A percentile compares a stretch with the other conserved stretches of the same genome.
These are phyloP conservation scores for Sciurus vulgaris DNA, from an alignment of 2,797 vertebrate species.

Conservation along the genomic window DNA sequence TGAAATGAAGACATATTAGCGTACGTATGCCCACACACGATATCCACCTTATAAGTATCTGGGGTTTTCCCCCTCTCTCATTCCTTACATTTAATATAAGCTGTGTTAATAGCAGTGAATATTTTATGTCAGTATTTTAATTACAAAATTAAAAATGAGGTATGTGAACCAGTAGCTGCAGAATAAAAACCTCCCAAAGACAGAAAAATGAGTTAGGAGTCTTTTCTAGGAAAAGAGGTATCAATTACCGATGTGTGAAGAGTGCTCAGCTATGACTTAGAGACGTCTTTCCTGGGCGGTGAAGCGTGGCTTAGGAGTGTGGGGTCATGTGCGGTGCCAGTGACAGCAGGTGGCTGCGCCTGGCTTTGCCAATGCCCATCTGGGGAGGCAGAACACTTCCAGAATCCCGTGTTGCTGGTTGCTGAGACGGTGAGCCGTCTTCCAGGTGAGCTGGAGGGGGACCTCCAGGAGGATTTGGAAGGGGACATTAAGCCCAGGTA, in stretches of 20 bases:
- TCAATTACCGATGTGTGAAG: neutral
- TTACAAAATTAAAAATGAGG: neutral
- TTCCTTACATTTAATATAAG: neutral
- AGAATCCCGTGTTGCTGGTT: neutral
- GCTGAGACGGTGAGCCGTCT: neutral
- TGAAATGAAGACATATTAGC: neutral
- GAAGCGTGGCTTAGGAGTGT: no score
- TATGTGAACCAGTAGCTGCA: neutral
- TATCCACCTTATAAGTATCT: neutral
- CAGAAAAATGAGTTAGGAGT: no score
- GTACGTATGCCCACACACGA: neutral
- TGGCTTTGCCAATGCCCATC: neutral
- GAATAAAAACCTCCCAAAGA: neutral
- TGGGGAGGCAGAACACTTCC: neutral
- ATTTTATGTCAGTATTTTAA: neutral
- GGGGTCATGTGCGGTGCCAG: no score
- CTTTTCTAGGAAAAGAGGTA: neutral
- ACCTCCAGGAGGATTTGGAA: neutral
- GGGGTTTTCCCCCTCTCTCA: neutral
- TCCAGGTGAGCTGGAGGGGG: no score
- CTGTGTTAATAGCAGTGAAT: neutral
- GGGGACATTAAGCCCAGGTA: neutral
- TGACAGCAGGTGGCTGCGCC: neutral
- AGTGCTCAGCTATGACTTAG: neutral
- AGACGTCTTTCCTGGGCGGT: no score